A percentile compares a stretch with the other conserved stretches of the same genome.
Conservation (phyloP, 2,888 invertebrate genomes). For the Agriopis marginaria region DNA sequence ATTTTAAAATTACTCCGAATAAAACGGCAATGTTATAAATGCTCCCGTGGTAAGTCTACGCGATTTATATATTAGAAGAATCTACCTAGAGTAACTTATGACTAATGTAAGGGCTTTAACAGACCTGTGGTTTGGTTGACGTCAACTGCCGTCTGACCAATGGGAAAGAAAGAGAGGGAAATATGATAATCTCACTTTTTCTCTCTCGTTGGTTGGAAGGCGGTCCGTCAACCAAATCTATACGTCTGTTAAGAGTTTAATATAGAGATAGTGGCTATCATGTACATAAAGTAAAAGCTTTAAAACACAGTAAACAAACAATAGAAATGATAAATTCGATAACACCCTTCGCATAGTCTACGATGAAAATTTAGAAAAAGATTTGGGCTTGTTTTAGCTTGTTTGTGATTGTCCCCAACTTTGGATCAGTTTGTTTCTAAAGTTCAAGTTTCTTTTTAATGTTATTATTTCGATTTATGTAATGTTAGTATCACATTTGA, state of each 20-base stretch:
- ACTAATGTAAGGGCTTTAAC: slow-evolving; percentile 40
- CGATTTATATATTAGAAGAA: slow-evolving; percentile 60
- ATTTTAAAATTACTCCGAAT: slow-evolving; percentile 48
- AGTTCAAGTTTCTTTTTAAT: no score
- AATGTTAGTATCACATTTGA: no score
- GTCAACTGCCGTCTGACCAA: no score
- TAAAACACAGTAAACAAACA: slow-evolving; percentile 15
- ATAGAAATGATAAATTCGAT: background rate
- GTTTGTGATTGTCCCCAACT: no score
- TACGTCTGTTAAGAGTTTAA: slow-evolving; percentile 35
- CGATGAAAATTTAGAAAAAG: no score
- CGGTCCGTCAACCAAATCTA: no score
- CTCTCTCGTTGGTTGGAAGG: no score
- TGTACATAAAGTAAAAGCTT: slow-evolving; percentile 6
- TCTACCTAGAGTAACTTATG: slow-evolving; percentile 58
- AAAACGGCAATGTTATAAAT: slow-evolving; percentile 62
- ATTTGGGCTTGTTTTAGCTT: no score
- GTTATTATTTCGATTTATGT: background rate
- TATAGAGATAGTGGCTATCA: slow-evolving; percentile 44
- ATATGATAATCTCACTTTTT: no score
- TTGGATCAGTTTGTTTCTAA: no score
- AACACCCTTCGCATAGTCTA: background rate
- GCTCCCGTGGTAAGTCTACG: slow-evolving; percentile 63
- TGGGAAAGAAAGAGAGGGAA: no score
- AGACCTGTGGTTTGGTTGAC: no score